A percentile compares a stretch with the other conserved stretches of the same genome.
phyloP scores from a whole-genome alignment of 2,888 invertebrate species.

The Drosophila koepferae region DNA sequence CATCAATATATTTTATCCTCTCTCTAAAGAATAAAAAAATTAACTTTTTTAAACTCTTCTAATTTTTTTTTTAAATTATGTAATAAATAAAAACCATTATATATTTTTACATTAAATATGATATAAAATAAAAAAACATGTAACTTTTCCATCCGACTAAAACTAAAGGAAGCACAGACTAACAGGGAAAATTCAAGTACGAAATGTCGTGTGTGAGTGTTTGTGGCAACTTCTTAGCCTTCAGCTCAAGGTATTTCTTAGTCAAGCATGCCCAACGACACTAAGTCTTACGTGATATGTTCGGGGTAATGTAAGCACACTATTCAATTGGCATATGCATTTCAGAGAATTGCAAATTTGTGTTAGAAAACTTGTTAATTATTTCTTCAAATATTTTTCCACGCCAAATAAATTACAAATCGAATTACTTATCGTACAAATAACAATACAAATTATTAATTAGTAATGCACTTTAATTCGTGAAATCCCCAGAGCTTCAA shows the following conservation, averaged over 20 bases:
- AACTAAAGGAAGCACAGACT: not conserved
- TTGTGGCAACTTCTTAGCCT: not conserved
- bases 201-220: not conserved
- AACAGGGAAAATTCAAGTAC: not conserved
- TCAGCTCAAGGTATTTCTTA: conserved; percentile 5
- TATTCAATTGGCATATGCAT: not conserved
- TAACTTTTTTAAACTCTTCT: no score
- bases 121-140: not conserved
- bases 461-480: conserved; percentile 3
- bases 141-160: not conserved
- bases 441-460: conserved; percentile 9
- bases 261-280: not conserved
- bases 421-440: conserved; percentile 3
- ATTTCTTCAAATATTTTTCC: not conserved
- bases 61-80: no score
- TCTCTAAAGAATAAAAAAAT: not conserved
- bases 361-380: conserved; percentile 11
- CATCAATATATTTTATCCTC: not conserved
- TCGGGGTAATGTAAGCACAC: not conserved
- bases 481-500: not conserved
- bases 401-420: conserved; percentile 1
- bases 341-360: conserved; percentile 4
- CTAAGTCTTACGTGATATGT: not conserved
- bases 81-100: no score
- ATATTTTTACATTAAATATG: not conserved